Evolutionary conservation across 2,888 invertebrate species (phyloP), one percentile per base, ranked within the genome.

Genomic region (Pomacea canaliculata): DNA sequence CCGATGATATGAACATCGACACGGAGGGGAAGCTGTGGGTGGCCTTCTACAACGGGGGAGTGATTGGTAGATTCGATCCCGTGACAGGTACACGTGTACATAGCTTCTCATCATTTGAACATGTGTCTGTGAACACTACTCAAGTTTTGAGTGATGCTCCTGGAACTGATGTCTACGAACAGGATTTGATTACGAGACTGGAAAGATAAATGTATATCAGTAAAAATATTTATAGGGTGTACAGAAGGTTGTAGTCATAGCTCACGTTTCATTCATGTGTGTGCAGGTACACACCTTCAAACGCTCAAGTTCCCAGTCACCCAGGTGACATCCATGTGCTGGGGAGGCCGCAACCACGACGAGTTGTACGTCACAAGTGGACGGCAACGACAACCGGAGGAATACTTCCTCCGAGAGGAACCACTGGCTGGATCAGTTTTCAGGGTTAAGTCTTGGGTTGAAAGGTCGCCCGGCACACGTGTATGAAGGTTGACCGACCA

Each of bases 11-110:
- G 82, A 76, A 73, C 27, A 68, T 79, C 0, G 92, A 92, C 82
- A 92, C 93, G 0, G 94, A 95, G 79, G 95, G 94, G 8, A 94
- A 94, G 88, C 91, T 96, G 9, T 96, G 95, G 94, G 93, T 95
- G 67, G 95, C 95, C 73, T 94, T 94, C 87, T 95, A 94, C 85
- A 92, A 92, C 78, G 95, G 94, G 18, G 93, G 93, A 79, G 92
- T 93, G 88, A 94, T 95, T 90, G 91, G 93, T 91, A 83, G 85
- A 70, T 85, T 90, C 76, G 90, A 91, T 80, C 87, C 89, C 46
- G 84, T 85, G 73, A 91, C 88, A 80, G 90, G 91, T 90, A 78
- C 67, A 76, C n/a, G 37, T 16, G 16, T 13, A 56, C 51, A 2
- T 56, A 4, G 10, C 12, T 7, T 56, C 51, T 56, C 16, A 4